phyloP scores from a whole-genome alignment of 2,113 vertebrate species.

The Amblyornis subalaris region DNA sequence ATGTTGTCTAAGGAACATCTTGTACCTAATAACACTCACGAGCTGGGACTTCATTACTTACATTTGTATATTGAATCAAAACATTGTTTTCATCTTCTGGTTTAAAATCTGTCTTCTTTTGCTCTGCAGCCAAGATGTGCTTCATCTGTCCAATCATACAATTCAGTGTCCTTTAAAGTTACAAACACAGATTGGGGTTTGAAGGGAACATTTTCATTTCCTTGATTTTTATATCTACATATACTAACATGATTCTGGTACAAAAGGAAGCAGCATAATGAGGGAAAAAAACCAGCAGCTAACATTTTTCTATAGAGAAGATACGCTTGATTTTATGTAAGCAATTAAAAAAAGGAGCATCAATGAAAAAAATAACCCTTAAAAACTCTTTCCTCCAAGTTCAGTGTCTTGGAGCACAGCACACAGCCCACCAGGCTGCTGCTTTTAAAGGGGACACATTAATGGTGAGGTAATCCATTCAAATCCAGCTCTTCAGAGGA shows the following conservation, averaged over 20 bases:
- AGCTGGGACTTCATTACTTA: conserved; percentile 70
- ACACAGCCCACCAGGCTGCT: not conserved
- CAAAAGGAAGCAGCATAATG: not conserved
- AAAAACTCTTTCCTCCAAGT: not conserved
- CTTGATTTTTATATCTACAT: not conserved
- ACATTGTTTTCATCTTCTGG: conserved; percentile 98
- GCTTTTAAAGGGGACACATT: not conserved
- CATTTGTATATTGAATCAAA: conserved; percentile 95
- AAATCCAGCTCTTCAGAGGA: not conserved
- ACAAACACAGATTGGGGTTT: conserved; percentile 20
- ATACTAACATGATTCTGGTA: not conserved
- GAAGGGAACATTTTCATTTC: not conserved
- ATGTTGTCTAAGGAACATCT: not conserved
- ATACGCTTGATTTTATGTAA: not conserved
- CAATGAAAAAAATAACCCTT: not conserved
- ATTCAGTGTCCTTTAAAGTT: conserved; percentile 89
- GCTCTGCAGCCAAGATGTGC: conserved; percentile 91
- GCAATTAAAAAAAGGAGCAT: not conserved
- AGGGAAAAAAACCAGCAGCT: not conserved
- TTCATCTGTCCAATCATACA: conserved; percentile 99
- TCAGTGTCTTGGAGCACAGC: not conserved
- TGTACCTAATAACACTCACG: not conserved
- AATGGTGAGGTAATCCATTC: not conserved
- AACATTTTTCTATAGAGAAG: not conserved
- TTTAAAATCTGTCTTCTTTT: conserved; percentile 98